phyloP scores from a whole-genome alignment of 2,797 vertebrate species.

The Microctenopoma stevenorrisi region DNA sequence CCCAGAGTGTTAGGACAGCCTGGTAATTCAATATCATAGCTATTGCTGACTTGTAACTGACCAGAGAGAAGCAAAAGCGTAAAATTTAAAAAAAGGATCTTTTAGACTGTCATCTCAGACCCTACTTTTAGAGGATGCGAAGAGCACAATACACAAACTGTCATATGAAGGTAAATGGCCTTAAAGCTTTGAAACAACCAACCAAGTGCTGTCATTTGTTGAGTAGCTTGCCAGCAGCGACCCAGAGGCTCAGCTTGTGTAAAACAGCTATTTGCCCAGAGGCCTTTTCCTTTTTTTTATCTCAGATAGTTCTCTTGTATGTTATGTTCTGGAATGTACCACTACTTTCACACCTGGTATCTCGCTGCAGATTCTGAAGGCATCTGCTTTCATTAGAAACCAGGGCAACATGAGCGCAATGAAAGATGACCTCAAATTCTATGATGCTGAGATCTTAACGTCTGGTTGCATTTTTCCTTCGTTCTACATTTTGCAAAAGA shows the following conservation, averaged over 20 bases:
- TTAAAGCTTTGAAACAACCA: slow-evolving; percentile 76
- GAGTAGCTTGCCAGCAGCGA: slow-evolving; percentile 84
- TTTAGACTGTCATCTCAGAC: not conserved
- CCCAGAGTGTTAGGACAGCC: not conserved
- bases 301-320: slow-evolving; percentile 66
- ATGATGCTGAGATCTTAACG: slow-evolving; percentile 27
- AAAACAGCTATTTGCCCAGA: slow-evolving; percentile 86
- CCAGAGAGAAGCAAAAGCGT: slow-evolving; percentile 8
- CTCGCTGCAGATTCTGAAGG: slow-evolving; percentile 57
- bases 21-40: not conserved
- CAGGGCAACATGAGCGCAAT: slow-evolving; percentile 48
- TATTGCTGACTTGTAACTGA: slow-evolving; percentile 21
- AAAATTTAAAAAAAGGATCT: slow-evolving; percentile 13
- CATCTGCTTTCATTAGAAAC: slow-evolving; percentile 52
- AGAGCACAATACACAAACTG: slow-evolving; percentile 60
- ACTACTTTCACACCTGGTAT: slow-evolving; percentile 63
- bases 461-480: slow-evolving; percentile 32
- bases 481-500: slow-evolving; percentile 29
- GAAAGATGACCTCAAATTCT: slow-evolving; percentile 57
- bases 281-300: slow-evolving; percentile 64
- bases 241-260: slow-evolving; percentile 85
- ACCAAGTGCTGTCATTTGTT: slow-evolving; percentile 84
- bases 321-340: slow-evolving; percentile 70
- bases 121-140: slow-evolving; percentile 26
- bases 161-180: slow-evolving; percentile 78